Evolutionary conservation across 2,113 vertebrate genomes (phyloP).

Genomic region (Machaerirhynchus nigripectus): DNA sequence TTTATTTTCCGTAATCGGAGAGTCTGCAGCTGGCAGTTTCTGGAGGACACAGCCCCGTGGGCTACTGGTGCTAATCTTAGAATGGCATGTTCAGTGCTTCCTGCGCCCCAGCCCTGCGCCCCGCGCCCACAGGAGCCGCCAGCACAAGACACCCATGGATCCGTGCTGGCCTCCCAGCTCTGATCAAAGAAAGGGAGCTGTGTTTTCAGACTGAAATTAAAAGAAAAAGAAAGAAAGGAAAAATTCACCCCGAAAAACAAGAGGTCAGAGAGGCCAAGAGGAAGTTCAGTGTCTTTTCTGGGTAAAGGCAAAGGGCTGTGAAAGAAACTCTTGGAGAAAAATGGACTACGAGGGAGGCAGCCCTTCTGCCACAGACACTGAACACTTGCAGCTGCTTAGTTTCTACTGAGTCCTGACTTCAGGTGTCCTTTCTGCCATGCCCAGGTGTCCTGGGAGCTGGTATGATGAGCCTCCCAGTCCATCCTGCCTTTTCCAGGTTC

Average conservation of each 20-base stretch:
- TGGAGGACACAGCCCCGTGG: constrained; percentile 17
- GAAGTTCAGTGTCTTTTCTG: constrained; percentile 1
- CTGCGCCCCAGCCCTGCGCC: background rate
- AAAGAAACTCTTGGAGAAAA: background rate
- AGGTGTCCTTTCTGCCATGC: background rate
- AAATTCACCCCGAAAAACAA: background rate
- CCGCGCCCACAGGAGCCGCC: background rate
- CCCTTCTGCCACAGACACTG: background rate
- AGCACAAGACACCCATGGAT: background rate
- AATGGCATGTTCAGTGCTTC: constrained; percentile 52
- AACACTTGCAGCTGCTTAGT: background rate
- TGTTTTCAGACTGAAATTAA: background rate
- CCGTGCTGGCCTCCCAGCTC: background rate
- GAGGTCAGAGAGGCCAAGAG: constrained; percentile 9
- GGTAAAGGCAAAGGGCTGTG: background rate
- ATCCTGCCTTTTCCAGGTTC: background rate
- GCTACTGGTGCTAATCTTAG: constrained; percentile 72
- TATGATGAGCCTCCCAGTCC: background rate
- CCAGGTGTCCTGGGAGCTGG: background rate
- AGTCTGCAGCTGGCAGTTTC: constrained; percentile 54
- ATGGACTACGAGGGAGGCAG: background rate
- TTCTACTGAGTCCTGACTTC: background rate
- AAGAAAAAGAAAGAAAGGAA: background rate
- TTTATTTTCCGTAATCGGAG: constrained; percentile 24
- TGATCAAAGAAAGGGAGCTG: background rate